Conservation (phyloP, 2,797 vertebrate genomes). For the Siniperca obscura region DNA sequence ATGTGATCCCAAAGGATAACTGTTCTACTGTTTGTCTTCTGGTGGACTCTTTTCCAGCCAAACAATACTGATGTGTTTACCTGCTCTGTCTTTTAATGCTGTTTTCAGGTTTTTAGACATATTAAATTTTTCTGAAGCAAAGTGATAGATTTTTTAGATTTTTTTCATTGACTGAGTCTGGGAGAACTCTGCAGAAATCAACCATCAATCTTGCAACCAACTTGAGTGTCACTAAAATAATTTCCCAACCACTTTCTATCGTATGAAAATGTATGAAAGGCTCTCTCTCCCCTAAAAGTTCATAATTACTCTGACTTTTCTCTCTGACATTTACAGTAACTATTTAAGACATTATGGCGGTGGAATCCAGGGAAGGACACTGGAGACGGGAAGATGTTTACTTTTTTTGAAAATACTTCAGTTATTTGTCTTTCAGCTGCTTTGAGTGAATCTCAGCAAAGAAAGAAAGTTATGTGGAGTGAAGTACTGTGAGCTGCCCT, state of each 20-base stretch:
- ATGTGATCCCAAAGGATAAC: background rate
- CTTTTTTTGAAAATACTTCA: background rate
- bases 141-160: background rate
- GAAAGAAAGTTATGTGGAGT: slow-evolving; percentile 1
- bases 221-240: background rate
- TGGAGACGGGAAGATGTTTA: background rate
- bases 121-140: background rate
- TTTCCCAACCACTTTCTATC: background rate
- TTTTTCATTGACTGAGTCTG: background rate
- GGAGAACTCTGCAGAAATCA: background rate
- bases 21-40: background rate
- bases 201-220: background rate
- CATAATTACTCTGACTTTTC: background rate
- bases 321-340: background rate
- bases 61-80: background rate
- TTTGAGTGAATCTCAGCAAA: background rate
- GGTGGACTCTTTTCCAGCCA: background rate
- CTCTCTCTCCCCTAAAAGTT: background rate
- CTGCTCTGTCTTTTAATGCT: background rate
- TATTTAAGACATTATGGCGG: background rate
- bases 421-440: slow-evolving; percentile 18
- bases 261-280: slow-evolving; percentile 5
- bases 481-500: background rate
- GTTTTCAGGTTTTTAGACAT: background rate
- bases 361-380: background rate